phyloP scores from a whole-genome alignment of 2,113 vertebrate species.

The Engystomops pustulosus region DNA sequence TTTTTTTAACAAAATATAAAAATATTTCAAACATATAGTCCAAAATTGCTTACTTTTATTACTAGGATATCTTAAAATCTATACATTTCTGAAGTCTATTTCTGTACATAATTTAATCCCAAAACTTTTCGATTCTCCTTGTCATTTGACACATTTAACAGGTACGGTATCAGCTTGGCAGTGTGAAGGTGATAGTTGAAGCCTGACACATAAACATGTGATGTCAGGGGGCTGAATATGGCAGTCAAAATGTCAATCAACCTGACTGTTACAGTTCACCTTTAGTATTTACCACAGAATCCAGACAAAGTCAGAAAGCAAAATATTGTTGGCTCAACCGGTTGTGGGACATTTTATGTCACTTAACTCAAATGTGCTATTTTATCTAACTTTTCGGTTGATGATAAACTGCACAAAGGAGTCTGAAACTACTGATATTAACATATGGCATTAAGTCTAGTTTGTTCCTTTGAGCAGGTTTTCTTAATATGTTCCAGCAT shows the following conservation, averaged over 20 bases:
- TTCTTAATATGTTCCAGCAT: background rate
- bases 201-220: constrained; percentile 32
- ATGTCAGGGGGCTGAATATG: constrained; percentile 32
- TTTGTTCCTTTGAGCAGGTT: background rate
- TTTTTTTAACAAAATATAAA: too few species aligned
- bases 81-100: too few species aligned
- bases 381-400: background rate
- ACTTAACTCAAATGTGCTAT: background rate
- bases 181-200: constrained; percentile 30
- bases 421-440: too few species aligned
- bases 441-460: background rate
- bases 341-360: too few species aligned
- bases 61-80: too few species aligned
- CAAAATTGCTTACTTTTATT: too few species aligned
- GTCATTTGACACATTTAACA: constrained; percentile 32
- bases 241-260: constrained; percentile 28
- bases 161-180: constrained; percentile 8
- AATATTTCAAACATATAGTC: too few species aligned
- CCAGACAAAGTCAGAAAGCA: background rate
- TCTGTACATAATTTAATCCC: background rate
- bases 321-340: background rate
- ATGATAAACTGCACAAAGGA: too few species aligned
- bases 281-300: background rate
- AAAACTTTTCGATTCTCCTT: background rate
- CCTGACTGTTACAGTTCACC: constrained; percentile 11